These are phyloP conservation scores for Drosophila sp. DNA, from an alignment of 1,140 invertebrate species.

Conservation along the genomic window DNA sequence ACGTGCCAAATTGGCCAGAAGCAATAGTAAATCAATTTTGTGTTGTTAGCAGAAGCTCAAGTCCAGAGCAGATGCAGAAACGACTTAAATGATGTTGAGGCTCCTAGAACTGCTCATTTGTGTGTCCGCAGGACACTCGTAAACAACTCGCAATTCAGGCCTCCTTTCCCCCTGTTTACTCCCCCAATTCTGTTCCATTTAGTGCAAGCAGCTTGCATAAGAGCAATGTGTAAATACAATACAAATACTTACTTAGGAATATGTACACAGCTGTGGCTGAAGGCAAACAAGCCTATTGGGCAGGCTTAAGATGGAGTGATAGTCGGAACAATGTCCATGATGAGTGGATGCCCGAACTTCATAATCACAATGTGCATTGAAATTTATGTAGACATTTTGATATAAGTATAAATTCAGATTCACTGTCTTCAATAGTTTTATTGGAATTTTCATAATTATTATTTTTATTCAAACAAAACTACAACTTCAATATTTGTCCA, in stretches of 20 bases:
- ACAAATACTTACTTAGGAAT: constrained; percentile 29
- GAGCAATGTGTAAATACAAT: constrained; percentile 29
- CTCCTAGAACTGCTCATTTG: constrained; percentile 35
- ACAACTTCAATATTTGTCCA: constrained; percentile 14
- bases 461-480: constrained; percentile 23
- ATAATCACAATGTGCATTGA: not conserved
- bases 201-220: constrained; percentile 23
- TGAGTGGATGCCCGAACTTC: constrained; percentile 1
- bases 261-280: constrained; percentile 11
- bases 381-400: too few species aligned
- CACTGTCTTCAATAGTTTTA: not conserved
- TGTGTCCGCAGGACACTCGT: constrained; percentile 21
- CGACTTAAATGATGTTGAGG: constrained; percentile 38
- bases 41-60: constrained; percentile 39
- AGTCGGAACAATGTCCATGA: constrained; percentile 6
- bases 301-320: constrained; percentile 25
- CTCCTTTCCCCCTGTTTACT: not conserved
- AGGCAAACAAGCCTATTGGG: constrained; percentile 5
- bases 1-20: constrained; percentile 68
- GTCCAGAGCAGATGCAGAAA: constrained; percentile 33
- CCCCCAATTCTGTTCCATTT: not conserved
- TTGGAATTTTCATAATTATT: not conserved
- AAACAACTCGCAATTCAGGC: constrained; percentile 23
- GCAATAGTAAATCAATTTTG: constrained; percentile 69
- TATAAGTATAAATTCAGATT: constrained; percentile 1